Conservation (phyloP, 53 echinoderm and acorn worm genomes). For the Arbacia lixula region DNA sequence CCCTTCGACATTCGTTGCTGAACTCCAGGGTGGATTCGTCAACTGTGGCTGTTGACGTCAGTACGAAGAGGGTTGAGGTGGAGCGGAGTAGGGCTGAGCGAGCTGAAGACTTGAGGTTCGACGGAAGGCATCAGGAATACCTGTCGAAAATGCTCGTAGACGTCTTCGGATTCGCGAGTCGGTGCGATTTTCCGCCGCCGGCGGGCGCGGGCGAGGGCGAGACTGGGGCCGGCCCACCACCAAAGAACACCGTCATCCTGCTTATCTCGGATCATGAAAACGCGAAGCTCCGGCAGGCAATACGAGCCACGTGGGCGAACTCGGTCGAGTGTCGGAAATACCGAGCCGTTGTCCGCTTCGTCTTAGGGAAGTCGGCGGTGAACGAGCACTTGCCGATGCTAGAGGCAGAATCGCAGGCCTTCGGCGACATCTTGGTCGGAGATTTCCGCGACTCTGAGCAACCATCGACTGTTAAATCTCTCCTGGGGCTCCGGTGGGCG, state of each 20-base stretch:
- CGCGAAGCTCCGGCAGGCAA: background rate
- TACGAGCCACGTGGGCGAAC: constrained; percentile 12
- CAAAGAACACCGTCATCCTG: background rate
- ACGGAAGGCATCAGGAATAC: constrained; percentile 1
- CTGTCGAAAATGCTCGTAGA: background rate
- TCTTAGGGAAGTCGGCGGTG: background rate
- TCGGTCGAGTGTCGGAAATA: background rate
- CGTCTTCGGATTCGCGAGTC: constrained; percentile 7
- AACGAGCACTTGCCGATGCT: background rate
- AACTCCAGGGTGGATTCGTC: no score
- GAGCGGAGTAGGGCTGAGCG: constrained; percentile 5
- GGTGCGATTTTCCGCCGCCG: background rate
- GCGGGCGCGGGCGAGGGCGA: background rate
- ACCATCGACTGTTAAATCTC: background rate
- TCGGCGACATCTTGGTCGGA: constrained; percentile 16
- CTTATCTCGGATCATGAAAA: background rate
- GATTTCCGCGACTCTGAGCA: constrained; percentile 12
- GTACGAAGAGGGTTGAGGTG: no score
- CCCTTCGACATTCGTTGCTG: no score
- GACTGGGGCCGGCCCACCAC: background rate
- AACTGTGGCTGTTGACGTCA: no score
- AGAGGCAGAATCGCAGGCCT: background rate
- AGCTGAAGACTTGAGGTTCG: background rate
- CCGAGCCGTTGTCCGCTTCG: constrained; percentile 2
- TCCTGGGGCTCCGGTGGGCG: constrained; percentile 10